Evolutionary conservation across 2,113 vertebrate genomes (phyloP).

Genomic region (Anarrhichthys ocellatus): DNA sequence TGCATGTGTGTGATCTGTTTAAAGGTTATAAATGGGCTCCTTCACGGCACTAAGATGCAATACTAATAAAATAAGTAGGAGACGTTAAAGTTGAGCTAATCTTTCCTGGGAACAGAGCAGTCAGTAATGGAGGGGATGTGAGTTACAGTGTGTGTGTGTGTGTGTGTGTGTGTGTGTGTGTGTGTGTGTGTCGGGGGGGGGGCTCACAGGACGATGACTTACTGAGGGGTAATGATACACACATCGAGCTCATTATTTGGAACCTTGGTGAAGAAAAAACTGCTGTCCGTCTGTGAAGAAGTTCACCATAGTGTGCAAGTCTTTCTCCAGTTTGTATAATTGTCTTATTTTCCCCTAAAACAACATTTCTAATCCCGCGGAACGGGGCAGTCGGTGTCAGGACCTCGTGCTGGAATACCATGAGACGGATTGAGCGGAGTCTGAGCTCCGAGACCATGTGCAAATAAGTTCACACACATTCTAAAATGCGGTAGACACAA

Average conservation of each 20-base stretch:
- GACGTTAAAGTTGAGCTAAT: constrained; percentile 75
- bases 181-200: not conserved
- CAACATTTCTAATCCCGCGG: constrained; percentile 17
- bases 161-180: constrained; percentile 9
- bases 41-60: constrained; percentile 67
- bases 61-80: constrained; percentile 74
- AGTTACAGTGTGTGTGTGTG: constrained; percentile 22
- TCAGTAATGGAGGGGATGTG: constrained; percentile 46
- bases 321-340: constrained; percentile 25
- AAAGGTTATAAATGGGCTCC: constrained; percentile 76
- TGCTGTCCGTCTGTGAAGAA: not conserved
- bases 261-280: constrained; percentile 15
- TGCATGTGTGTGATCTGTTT: constrained; percentile 76
- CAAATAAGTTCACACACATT: too few relatives aligned
- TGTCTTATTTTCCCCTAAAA: constrained; percentile 43
- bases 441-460: not conserved
- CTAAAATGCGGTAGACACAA: not conserved
- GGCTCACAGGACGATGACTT: constrained; percentile 33
- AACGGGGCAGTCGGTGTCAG: not conserved
- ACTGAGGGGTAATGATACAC: constrained; percentile 40
- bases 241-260: constrained; percentile 43
- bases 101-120: constrained; percentile 60
- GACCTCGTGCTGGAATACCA: constrained; percentile 5
- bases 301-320: constrained; percentile 22
- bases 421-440: not conserved